Conservation (phyloP, 2,113 vertebrate genomes). For the Nematolebias whitei region DNA sequence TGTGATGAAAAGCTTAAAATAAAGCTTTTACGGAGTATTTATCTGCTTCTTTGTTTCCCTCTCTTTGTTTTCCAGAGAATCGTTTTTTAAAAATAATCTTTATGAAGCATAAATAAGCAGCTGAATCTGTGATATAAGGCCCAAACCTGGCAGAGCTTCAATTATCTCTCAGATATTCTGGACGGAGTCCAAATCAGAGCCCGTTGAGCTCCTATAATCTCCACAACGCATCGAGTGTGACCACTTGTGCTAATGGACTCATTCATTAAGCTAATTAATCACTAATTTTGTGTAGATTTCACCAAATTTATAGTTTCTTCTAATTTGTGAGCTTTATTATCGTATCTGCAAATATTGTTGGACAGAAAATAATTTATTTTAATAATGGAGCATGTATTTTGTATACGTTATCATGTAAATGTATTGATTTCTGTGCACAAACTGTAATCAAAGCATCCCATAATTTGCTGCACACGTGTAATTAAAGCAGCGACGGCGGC, state of each 20-base stretch:
- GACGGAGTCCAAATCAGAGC: conserved; percentile 38
- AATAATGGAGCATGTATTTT: neutral
- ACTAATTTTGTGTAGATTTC: conserved; percentile 28
- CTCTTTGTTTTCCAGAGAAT: conserved; percentile 29
- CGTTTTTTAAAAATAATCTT: conserved; percentile 35
- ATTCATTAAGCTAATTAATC: conserved; percentile 57
- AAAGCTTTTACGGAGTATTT: no score
- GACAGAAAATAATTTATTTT: conserved; percentile 2
- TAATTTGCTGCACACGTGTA: conserved; percentile 2
- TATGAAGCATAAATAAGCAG: conserved; percentile 37
- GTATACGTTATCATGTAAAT: conserved; percentile 19
- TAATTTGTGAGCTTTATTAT: conserved; percentile 14
- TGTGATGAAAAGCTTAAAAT: no score
- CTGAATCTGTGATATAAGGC: conserved; percentile 25
- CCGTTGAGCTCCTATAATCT: conserved; percentile 46
- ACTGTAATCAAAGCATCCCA: neutral
- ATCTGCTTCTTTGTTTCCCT: neutral
- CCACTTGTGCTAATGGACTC: conserved; percentile 35
- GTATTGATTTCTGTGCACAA: neutral
- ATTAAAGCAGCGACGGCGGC: neutral
- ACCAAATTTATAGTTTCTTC: conserved; percentile 11
- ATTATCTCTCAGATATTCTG: conserved; percentile 48
- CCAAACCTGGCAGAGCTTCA: conserved; percentile 38
- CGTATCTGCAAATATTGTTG: neutral
- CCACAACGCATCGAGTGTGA: conserved; percentile 47